Percentiles rank a stretch among this genome's conserved stretches.
phyloP scores from a whole-genome alignment of 2,888 invertebrate genomes.

The Antheraea yamamai region DNA sequence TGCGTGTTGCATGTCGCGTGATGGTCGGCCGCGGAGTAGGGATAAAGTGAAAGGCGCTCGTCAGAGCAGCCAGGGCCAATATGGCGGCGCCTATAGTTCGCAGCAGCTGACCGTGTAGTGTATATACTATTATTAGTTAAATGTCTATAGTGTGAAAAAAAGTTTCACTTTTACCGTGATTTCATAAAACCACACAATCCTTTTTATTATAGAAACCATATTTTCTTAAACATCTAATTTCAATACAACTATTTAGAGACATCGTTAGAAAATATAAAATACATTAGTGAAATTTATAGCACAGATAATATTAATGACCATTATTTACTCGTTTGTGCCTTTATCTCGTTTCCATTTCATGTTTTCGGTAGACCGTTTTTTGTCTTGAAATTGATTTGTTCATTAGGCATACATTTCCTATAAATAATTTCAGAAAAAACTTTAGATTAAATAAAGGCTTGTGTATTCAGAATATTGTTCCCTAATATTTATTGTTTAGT shows the following conservation, averaged over 20 bases:
- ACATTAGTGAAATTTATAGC: conserved; percentile 3
- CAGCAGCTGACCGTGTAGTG: too few relatives aligned
- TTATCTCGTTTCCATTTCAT: not conserved
- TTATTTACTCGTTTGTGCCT: not conserved
- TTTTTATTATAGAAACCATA: too few relatives aligned
- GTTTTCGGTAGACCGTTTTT: not conserved
- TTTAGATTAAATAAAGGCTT: not conserved
- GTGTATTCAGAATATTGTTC: not conserved
- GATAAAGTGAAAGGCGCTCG: too few relatives aligned
- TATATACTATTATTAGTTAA: too few relatives aligned
- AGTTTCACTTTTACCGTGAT: too few relatives aligned
- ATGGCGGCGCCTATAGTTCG: too few relatives aligned
- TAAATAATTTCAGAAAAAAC: not conserved
- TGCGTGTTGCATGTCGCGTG: too few relatives aligned
- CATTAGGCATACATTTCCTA: not conserved
- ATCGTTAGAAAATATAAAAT: not conserved
- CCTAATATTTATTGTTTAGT: not conserved
- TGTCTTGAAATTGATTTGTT: not conserved
- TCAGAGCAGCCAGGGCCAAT: too few relatives aligned
- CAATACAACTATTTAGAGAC: not conserved
- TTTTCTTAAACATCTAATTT: not conserved
- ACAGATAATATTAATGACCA: not conserved
- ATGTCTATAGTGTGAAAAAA: too few relatives aligned
- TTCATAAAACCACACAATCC: too few relatives aligned
- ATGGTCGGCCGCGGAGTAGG: too few relatives aligned